phyloP scores from a whole-genome alignment of 2,797 vertebrate genomes.

The Streptopelia turtur region DNA sequence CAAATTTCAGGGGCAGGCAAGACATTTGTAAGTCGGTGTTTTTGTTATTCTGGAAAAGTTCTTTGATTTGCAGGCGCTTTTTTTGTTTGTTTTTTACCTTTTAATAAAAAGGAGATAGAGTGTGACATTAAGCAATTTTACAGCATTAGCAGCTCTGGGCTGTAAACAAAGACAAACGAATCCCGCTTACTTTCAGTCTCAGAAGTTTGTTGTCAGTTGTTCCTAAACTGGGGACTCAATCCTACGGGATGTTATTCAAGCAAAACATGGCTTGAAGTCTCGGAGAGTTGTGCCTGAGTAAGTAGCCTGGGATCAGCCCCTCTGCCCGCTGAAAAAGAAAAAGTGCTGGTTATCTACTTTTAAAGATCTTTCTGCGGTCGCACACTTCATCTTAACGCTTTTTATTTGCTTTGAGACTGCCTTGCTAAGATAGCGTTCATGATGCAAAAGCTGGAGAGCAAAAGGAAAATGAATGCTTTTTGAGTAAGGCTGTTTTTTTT shows the following conservation, averaged over 20 bases:
- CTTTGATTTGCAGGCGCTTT: slow-evolving; percentile 3
- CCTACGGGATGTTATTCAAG: slow-evolving; percentile 33
- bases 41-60: slow-evolving; percentile 53
- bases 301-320: slow-evolving; percentile 31
- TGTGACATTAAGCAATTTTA: slow-evolving; percentile 60
- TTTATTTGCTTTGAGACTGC: not conserved
- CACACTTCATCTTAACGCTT: not conserved
- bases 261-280: slow-evolving; percentile 53
- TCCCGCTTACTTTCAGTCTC: slow-evolving; percentile 30
- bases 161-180: slow-evolving; percentile 62
- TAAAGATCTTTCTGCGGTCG: not conserved
- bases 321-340: not conserved
- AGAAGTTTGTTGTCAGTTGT: slow-evolving; percentile 45
- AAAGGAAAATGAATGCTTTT: not conserved
- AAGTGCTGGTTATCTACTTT: not conserved
- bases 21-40: slow-evolving; percentile 42
- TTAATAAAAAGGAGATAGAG: slow-evolving; percentile 48
- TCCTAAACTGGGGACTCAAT: slow-evolving; percentile 28
- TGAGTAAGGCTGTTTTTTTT: not conserved
- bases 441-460: not conserved
- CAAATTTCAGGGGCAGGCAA: slow-evolving; percentile 56
- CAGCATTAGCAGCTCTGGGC: slow-evolving; percentile 26
- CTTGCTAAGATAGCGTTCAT: not conserved
- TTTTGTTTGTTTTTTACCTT: not conserved
- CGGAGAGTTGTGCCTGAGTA: slow-evolving; percentile 26